Evolutionary conservation across 2,888 invertebrate genomes (phyloP), one percentile per base, ranked within the genome.

Genomic region (Troides aeacus): DNA sequence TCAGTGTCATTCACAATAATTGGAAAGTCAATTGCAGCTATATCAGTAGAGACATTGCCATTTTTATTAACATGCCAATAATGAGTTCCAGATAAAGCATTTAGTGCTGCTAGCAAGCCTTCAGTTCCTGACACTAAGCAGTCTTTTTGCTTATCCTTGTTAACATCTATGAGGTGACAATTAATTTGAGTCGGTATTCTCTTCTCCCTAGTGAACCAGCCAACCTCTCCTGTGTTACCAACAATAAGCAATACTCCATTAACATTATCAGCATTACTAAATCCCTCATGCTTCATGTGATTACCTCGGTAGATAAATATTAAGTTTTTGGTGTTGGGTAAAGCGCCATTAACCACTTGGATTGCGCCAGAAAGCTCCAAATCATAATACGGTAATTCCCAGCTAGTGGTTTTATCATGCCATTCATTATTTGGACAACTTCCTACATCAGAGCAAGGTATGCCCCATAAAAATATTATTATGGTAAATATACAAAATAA

Each of bases 261-360:
- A 2, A 93, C 93, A 79, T 92, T 93, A 46, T 90, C 85, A 72
- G 87, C 79, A 71, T 87, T 87, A 71, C 88, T 85, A 72, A 90
- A 90, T 64, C 94, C 93, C 7, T 90, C 87, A 67, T 92, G 78
- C 68, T 84, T 93, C 85, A 94, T 94, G 65, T 94, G 93, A 81
- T 95, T 95, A 8, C 95, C 96, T 70, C 95, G 94, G 78, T 96
- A 95, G 72, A 97, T 94, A 76, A 96, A 94, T 75, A 96, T 95
- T 60, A 97, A 85, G 85, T 96, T 96, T 76, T 94, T 94, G 60
- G 94, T 94, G 77, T 94, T 93, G 56, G 94, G 94, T 70, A 94
- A 90, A 1, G 94, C 88, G 0, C 95, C 95, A 60, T 94, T 93
- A 0, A 96, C 95, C 0, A 96, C 94, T 84, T 95, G 95, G 21